A percentile compares a stretch with the other conserved stretches of the same genome.
Evolutionary conservation across 2,888 invertebrate genomes (phyloP).

Genomic region (Alsophila aescularia): DNA sequence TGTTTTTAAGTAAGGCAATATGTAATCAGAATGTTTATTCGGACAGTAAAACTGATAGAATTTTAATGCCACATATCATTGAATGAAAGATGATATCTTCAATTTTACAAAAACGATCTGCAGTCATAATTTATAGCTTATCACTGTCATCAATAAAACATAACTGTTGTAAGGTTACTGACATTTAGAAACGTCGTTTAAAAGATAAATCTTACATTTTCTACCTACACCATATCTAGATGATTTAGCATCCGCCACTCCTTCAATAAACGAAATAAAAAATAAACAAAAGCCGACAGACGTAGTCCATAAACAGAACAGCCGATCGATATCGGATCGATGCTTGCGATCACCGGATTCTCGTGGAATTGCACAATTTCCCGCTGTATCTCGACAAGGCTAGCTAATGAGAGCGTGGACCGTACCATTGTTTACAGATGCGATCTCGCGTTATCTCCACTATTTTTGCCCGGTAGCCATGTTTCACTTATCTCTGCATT

Average conservation of each 20-base stretch:
- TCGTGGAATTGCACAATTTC: slow-evolving; percentile 74
- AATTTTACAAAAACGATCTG: slow-evolving; percentile 1
- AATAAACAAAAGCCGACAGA: slow-evolving; percentile 30
- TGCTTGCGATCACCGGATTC: slow-evolving; percentile 67
- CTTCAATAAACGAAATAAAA: slow-evolving; percentile 40
- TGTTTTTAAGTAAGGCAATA: neutral
- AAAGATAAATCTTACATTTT: slow-evolving; percentile 9
- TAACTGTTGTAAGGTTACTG: slow-evolving; percentile 9
- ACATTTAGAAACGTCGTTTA: slow-evolving; percentile 14
- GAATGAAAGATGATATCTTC: neutral
- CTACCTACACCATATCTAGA: slow-evolving; percentile 29
- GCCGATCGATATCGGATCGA: slow-evolving; percentile 70
- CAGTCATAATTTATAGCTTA: slow-evolving; percentile 1
- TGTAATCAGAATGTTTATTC: neutral
- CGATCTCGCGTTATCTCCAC: slow-evolving; percentile 72
- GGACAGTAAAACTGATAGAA: too few relatives aligned
- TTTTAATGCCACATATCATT: too few relatives aligned
- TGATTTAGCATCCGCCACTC: slow-evolving; percentile 13
- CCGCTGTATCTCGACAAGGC: slow-evolving; percentile 67
- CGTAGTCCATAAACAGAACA: slow-evolving; percentile 38
- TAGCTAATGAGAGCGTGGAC: slow-evolving; percentile 81
- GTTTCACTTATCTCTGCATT: slow-evolving; percentile 76
- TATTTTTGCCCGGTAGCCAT: slow-evolving; percentile 79
- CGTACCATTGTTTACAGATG: slow-evolving; percentile 80
- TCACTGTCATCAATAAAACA: slow-evolving; percentile 7